These are phyloP conservation scores for Geopemphigus sp. DNA, from an alignment of 1,140 invertebrate species.

Conservation along the genomic window DNA sequence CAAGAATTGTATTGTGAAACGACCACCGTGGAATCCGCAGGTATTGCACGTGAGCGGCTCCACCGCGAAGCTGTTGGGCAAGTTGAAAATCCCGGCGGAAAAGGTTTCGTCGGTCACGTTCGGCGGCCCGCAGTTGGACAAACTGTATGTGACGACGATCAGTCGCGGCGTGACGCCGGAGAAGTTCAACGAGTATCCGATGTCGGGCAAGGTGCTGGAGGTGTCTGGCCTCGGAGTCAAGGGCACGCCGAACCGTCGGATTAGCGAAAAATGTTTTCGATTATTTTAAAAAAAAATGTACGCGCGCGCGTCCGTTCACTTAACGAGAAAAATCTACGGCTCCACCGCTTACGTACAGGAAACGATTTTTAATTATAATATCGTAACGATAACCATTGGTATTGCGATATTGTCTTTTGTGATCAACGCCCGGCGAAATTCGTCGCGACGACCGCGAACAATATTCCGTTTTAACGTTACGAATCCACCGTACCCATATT, in stretches of 20 bases:
- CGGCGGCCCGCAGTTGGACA: conserved; percentile 61
- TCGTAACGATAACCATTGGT: background rate
- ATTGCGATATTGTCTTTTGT: background rate
- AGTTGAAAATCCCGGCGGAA: conserved; percentile 56
- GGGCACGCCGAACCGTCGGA: conserved; percentile 56
- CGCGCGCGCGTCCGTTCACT: no score
- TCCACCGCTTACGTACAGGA: background rate
- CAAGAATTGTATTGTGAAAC: no score
- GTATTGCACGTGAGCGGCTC: conserved; percentile 24
- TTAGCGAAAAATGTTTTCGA: conserved; percentile 33
- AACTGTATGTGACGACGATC: conserved; percentile 60
- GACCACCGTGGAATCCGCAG: background rate
- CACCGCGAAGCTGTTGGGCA: conserved; percentile 54
- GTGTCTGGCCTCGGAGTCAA: conserved; percentile 66
- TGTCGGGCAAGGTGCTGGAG: conserved; percentile 70
- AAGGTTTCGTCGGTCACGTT: conserved; percentile 63
- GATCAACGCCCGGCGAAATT: background rate
- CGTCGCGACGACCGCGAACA: no score
- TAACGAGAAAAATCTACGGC: background rate
- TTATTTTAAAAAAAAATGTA: background rate
- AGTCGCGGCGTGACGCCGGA: conserved; percentile 57
- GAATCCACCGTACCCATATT: no score
- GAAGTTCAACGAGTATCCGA: conserved; percentile 61
- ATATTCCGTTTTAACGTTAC: no score
- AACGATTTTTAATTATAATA: background rate